Conservation (phyloP, 2,113 vertebrate species). For the Orientallactaga bullata region DNA sequence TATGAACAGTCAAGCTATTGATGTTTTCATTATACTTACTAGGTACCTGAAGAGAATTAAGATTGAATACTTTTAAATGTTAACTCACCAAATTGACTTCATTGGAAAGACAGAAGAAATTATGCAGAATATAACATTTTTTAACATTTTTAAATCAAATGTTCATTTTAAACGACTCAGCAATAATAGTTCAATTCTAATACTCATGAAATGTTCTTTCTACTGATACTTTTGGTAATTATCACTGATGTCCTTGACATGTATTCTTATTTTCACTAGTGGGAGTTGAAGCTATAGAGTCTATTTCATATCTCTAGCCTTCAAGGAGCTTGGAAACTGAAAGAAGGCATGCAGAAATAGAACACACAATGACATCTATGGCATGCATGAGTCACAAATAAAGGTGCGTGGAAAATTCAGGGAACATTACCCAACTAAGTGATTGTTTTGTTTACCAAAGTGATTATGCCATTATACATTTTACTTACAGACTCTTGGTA, state of each 20-base stretch:
- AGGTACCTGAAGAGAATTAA: neutral
- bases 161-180: neutral
- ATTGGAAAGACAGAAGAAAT: neutral
- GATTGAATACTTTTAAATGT: constrained; percentile 25
- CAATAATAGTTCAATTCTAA: neutral
- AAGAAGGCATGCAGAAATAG: neutral
- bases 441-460: neutral
- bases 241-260: neutral
- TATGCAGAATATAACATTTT: neutral
- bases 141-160: neutral
- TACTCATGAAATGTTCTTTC: neutral
- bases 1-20: neutral
- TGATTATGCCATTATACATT: neutral
- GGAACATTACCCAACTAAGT: neutral
- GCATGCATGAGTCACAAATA: neutral
- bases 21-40: neutral
- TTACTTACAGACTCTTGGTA: neutral
- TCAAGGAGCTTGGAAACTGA: neutral
- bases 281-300: neutral
- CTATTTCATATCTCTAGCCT: neutral
- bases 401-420: neutral
- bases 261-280: neutral
- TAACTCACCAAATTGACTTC: neutral
- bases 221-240: constrained; percentile 1
- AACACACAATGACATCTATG: neutral